Base-by-base conservation (phyloP, 2,797 vertebrate genomes). In the Tolypeutes matacus region DNA sequence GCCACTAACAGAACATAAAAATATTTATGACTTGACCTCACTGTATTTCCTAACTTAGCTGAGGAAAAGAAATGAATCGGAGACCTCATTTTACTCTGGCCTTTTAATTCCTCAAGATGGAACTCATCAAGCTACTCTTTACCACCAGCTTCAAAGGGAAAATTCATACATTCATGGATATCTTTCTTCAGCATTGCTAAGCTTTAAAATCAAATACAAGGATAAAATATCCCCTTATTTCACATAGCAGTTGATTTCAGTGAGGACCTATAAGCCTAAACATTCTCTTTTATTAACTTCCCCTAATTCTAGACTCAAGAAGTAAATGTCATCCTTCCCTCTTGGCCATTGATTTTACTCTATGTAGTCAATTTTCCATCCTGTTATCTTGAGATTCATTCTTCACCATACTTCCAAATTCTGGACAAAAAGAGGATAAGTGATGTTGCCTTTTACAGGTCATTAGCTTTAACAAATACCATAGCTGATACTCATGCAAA, bases 401-500 rank as follows among this genome's bases (percentile, higher is more conserved):
- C 18, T 13, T 27, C 21, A 62, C 23, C 15, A 49, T 82, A 60
- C 25, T 17, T 72, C 58, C 85, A 84, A 31, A 92, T 6, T 88
- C 69, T 95, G 75, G 82, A 84, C 70, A 91, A 77, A 76, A 86
- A 46, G 27, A 85, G 76, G 34, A 92, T 85, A 89, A 88, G 84
- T 91, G 20, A 0, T n/a, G 42, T 84, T 81, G 27, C 46, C 49
- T 95, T 97, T 95, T 94, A 94, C 15, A 91, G 82, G 64, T 97
- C 92, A 86, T 95, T 96, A 93, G 51, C 36, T 96, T 94, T 96
- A 92, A 88, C 92, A 95, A 86, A 89, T 67, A 75, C 13, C 13
- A n/a, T 89, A 81, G 78, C 90, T 93, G 91, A 78, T n/a, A 64
- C 83, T 97, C 65, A 60, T 7, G 75, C 69, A 81, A 93, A 77